Evolutionary conservation across 2,113 vertebrate species (phyloP).

Genomic region (Pedetes capensis): DNA sequence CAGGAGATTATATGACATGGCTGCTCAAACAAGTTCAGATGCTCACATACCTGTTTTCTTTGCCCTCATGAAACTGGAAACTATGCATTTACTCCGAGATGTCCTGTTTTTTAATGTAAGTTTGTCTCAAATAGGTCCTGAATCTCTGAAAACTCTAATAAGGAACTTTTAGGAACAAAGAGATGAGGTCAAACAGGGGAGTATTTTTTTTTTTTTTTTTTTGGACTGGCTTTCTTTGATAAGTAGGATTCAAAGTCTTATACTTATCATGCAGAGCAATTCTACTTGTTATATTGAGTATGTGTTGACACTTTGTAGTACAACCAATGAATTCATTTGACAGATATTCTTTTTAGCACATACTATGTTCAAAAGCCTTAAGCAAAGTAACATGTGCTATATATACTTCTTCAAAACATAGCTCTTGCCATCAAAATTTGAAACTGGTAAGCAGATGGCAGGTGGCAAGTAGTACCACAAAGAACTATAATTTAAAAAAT

Average conservation of each 20-base stretch:
- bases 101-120: conserved; percentile 71
- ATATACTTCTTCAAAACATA: conserved; percentile 48
- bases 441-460: conserved; percentile 33
- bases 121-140: neutral
- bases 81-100: conserved; percentile 49
- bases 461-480: conserved; percentile 15
- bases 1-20: conserved; percentile 64
- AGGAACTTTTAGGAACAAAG: neutral
- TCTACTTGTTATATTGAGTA: neutral
- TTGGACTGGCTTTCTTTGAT: conserved; percentile 18
- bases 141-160: conserved; percentile 12
- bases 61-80: conserved; percentile 66
- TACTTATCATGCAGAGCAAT: neutral
- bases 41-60: conserved; percentile 69
- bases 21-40: conserved; percentile 60
- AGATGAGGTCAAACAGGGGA: neutral
- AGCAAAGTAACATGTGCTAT: neutral
- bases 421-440: conserved; percentile 20
- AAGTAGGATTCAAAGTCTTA: conserved; percentile 8
- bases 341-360: conserved; percentile 27
- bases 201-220: neutral
- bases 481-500: neutral
- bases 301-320: conserved; percentile 24
- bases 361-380: neutral
- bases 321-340: conserved; percentile 28